Percentiles rank a stretch among this genome's conserved stretches.
phyloP scores from a whole-genome alignment of 2,113 vertebrate species.

The Gallinago undulata region DNA sequence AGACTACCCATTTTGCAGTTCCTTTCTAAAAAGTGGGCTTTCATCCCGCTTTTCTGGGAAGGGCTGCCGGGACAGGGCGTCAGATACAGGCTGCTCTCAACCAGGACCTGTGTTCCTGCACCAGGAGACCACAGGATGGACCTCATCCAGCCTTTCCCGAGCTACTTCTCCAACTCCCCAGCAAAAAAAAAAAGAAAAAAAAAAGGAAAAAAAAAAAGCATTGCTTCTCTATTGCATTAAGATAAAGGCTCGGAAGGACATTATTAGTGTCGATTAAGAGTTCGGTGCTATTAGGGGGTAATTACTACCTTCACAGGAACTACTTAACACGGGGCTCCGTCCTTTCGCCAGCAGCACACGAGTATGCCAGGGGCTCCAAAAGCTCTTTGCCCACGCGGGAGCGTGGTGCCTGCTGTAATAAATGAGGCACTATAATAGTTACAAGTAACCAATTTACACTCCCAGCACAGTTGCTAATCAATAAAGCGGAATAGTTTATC shows the following conservation, averaged over 20 bases:
- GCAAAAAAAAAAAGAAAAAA: background rate
- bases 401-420: background rate
- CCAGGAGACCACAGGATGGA: fast-evolving
- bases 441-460: background rate
- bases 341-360: background rate
- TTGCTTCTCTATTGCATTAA: background rate
- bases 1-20: fast-evolving
- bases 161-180: background rate
- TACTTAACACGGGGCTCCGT: background rate
- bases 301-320: background rate
- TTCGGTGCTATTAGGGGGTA: background rate
- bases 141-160: fast-evolving
- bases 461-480: constrained; percentile 11
- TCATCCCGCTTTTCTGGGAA: background rate
- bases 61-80: fast-evolving
- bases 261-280: background rate
- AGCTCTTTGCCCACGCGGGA: background rate
- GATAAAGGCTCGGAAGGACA: background rate
- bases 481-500: background rate
- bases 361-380: background rate
- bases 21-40: background rate
- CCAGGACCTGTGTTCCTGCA: fast-evolving
- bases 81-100: background rate
- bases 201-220: background rate
- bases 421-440: background rate